phyloP scores from a whole-genome alignment of 2,113 vertebrate species.

The Melanerpes formicivorus region DNA sequence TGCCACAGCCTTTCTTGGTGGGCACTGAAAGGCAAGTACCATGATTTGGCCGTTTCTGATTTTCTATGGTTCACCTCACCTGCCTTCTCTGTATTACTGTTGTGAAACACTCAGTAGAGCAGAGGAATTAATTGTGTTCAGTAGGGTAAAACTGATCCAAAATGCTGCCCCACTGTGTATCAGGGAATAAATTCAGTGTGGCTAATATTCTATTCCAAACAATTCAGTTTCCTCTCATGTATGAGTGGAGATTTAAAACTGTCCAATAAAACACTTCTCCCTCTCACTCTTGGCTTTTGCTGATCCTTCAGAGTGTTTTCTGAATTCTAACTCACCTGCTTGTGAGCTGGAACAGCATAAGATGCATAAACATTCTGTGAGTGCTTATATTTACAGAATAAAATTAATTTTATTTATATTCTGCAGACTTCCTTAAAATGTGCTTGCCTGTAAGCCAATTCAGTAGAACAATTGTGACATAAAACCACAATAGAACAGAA shows the following conservation, averaged over 20 bases:
- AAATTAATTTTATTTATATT: not conserved
- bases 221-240: not conserved
- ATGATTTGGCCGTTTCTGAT: not conserved
- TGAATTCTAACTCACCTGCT: not conserved
- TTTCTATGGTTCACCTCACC: not conserved
- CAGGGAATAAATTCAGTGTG: not conserved
- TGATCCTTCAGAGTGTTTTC: not conserved
- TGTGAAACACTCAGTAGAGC: not conserved
- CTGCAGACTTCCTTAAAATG: not conserved
- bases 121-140: not conserved
- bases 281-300: not conserved
- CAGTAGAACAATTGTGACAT: not conserved
- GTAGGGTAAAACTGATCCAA: not conserved
- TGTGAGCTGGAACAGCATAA: not conserved
- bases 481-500: not conserved
- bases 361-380: not conserved
- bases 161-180: not conserved
- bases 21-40: not conserved
- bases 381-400: not conserved
- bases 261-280: not conserved
- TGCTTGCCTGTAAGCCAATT: not conserved
- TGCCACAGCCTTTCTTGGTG: not conserved
- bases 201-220: not conserved
- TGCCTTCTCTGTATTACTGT: not conserved
- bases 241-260: not conserved